These are phyloP conservation scores for Atrichornis clamosus DNA, from an alignment of 2,113 vertebrate species.

Conservation along the genomic window DNA sequence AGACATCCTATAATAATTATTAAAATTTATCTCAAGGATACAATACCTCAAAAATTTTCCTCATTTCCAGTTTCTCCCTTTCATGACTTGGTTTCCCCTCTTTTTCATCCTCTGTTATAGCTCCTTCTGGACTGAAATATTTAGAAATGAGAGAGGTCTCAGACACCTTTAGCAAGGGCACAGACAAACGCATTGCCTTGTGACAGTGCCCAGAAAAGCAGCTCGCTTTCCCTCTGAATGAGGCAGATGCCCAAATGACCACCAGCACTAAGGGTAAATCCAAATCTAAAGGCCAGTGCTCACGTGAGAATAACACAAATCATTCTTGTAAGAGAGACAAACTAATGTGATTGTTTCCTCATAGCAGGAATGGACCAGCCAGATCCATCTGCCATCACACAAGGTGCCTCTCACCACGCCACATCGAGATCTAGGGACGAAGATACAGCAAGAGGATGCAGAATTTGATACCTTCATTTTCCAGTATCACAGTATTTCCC, in stretches of 20 bases:
- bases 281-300: neutral
- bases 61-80: neutral
- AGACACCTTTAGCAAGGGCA: neutral
- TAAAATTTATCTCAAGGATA: neutral
- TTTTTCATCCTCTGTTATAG: neutral
- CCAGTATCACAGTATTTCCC: neutral
- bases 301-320: neutral
- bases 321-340: neutral
- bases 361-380: neutral
- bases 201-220: neutral
- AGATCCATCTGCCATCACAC: neutral
- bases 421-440: neutral
- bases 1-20: neutral
- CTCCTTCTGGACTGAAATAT: constrained; percentile 37
- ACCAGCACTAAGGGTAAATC: neutral
- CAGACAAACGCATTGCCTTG: neutral
- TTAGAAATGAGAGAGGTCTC: neutral
- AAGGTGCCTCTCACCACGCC: neutral
- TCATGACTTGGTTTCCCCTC: neutral
- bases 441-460: neutral
- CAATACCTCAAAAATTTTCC: neutral
- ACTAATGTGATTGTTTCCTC: neutral
- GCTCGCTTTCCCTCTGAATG: neutral
- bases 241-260: neutral
- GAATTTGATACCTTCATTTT: neutral